These are phyloP conservation scores for Caenorhabditis macrosperma DNA, from an alignment of 2,888 invertebrate species.

Conservation along the genomic window DNA sequence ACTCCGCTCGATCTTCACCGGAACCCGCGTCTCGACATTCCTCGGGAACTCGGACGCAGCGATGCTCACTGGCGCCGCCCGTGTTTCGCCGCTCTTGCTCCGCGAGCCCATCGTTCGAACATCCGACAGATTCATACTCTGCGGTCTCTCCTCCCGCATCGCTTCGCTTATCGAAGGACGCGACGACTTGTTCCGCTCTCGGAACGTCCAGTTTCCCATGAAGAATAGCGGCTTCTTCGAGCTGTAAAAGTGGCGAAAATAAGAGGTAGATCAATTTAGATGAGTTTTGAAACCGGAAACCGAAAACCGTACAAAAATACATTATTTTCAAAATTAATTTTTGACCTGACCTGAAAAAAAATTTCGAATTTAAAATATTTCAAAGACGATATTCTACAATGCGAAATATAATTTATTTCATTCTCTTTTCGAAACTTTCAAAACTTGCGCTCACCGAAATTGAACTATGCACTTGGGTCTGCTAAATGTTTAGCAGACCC, in stretches of 20 bases:
- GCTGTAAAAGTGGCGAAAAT: slow-evolving; percentile 42
- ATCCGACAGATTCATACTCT: slow-evolving; percentile 65
- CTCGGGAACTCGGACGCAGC: slow-evolving; percentile 27
- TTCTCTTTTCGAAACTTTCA: too few relatives aligned
- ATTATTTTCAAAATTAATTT: too few relatives aligned
- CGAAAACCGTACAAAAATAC: too few relatives aligned
- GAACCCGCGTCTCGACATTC: slow-evolving; percentile 42
- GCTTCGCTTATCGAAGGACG: slow-evolving; percentile 43
- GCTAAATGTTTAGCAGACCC: too few relatives aligned
- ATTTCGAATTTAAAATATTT: too few relatives aligned
- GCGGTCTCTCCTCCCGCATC: slow-evolving; percentile 58
- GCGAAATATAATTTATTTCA: too few relatives aligned
- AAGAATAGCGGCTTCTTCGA: slow-evolving; percentile 67
- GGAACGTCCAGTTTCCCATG: slow-evolving; percentile 69
- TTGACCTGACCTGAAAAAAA: too few relatives aligned
- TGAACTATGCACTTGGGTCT: too few relatives aligned
- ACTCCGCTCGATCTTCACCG: slow-evolving; percentile 52
- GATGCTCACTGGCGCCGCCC: neutral
- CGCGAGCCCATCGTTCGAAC: slow-evolving; percentile 2
- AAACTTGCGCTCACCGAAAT: too few relatives aligned
- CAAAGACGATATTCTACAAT: too few relatives aligned
- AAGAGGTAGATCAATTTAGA: too few relatives aligned
- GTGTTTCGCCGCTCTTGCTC: slow-evolving; percentile 29
- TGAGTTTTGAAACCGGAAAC: too few relatives aligned
- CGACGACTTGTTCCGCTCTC: slow-evolving; percentile 58